Evolutionary conservation across 1,140 invertebrate genomes (phyloP).

Genomic region (Panagrolaimus sp.): DNA sequence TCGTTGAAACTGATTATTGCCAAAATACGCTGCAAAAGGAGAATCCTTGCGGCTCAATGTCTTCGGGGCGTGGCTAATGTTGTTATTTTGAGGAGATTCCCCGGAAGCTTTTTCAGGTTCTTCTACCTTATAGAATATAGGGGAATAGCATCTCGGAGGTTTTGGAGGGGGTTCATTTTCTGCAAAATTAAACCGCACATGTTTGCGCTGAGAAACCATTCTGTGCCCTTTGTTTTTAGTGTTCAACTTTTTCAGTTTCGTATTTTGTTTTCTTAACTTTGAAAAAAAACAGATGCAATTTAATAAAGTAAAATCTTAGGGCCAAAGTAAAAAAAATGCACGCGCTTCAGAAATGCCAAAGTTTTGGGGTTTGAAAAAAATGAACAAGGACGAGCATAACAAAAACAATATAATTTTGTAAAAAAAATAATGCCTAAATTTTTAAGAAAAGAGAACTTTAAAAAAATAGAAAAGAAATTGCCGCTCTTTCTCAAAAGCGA

Average conservation of each 20-base stretch:
- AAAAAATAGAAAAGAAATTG: too few species aligned
- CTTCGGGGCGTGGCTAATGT: slow-evolving; percentile 16
- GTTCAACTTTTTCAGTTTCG: too few species aligned
- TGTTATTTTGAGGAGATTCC: slow-evolving; percentile 16
- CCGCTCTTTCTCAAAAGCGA: too few species aligned
- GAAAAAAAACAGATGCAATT: not conserved
- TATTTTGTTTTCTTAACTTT: not conserved
- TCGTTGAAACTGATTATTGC: slow-evolving; percentile 11
- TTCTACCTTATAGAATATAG: slow-evolving; percentile 14
- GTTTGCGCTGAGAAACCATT: slow-evolving; percentile 31
- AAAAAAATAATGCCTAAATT: too few species aligned
- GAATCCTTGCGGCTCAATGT: slow-evolving; percentile 16
- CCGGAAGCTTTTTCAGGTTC: slow-evolving; percentile 10
- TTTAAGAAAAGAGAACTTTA: too few species aligned
- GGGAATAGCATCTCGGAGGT: slow-evolving; percentile 17
- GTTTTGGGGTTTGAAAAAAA: not conserved
- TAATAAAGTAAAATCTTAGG: not conserved
- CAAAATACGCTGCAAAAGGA: not conserved
- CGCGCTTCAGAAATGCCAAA: not conserved
- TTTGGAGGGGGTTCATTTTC: slow-evolving; percentile 14
- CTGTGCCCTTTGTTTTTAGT: not conserved
- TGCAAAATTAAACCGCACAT: slow-evolving; percentile 26
- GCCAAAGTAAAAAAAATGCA: not conserved
- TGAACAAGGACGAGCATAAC: not conserved
- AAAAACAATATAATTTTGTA: too few species aligned